Evolutionary conservation across 2,113 vertebrate species (phyloP).

Genomic region (Campylorhamphus procurvoides): DNA sequence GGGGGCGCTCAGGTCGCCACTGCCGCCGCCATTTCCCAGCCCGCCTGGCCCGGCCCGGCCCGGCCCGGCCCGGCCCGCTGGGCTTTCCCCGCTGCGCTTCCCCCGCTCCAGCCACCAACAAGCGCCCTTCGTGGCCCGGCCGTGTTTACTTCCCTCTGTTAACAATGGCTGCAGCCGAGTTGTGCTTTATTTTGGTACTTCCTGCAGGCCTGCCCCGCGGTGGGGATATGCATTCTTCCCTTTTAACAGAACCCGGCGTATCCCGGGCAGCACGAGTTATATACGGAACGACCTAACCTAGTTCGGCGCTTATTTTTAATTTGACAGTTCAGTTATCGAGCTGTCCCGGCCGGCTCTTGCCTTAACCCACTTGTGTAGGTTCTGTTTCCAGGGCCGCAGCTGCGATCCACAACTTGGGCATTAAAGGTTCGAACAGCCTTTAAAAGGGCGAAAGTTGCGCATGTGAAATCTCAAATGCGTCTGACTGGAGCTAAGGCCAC

Average conservation of each 20-base stretch:
- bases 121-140: background rate
- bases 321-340: background rate
- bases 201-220: background rate
- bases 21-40: constrained; percentile 48
- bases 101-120: background rate
- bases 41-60: background rate
- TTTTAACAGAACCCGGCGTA: background rate
- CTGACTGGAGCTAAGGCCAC: background rate
- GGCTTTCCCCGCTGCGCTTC: too few relatives aligned
- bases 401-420: background rate
- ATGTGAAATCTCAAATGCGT: background rate
- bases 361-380: background rate
- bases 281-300: background rate
- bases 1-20: constrained; percentile 53
- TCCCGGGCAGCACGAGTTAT: background rate
- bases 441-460: background rate
- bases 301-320: background rate
- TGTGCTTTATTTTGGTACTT: constrained; percentile 20
- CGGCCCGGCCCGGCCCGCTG: background rate
- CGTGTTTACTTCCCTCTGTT: constrained; percentile 22
- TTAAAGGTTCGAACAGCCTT: background rate
- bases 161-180: background rate
- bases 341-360: background rate
- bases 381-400: background rate
- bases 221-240: background rate